Evolutionary conservation across 1,140 invertebrate species (phyloP).

Genomic region (Lasioglossum baleicum): DNA sequence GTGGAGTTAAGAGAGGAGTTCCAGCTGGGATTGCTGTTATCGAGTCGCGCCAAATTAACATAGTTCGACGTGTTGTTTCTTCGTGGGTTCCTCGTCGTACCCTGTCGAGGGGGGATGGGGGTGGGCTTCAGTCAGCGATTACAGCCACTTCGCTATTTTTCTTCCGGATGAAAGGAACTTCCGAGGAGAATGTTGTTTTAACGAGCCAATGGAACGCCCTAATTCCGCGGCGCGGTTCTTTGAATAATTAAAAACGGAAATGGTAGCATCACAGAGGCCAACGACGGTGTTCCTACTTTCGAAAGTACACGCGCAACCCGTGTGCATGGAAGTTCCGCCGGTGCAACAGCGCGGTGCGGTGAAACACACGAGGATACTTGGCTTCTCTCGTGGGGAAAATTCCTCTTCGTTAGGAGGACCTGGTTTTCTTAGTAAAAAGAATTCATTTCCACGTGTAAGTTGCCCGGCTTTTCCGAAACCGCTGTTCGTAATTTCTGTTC

Average conservation of each 20-base stretch:
- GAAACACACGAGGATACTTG: background rate
- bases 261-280: background rate
- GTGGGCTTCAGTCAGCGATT: constrained; percentile 2
- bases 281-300: background rate
- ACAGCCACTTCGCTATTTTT: background rate
- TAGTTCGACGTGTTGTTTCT: too few species aligned
- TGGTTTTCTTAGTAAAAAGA: background rate
- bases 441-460: constrained; percentile 15
- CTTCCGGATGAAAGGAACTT: background rate
- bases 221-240: background rate
- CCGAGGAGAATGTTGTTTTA: background rate
- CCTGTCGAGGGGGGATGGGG: background rate
- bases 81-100: background rate
- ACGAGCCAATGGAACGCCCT: constrained; percentile 13
- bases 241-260: constrained; percentile 26
- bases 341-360: too few species aligned
- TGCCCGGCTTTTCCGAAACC: background rate
- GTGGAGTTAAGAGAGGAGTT: too few species aligned
- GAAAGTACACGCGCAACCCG: too few species aligned
- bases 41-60: too few species aligned
- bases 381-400: background rate
- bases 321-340: background rate
- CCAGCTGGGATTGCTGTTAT: too few species aligned
- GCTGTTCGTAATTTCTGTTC: background rate
- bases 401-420: background rate